Evolutionary conservation across 2,113 vertebrate genomes (phyloP).

Genomic region (Mystacornis crossleyi): DNA sequence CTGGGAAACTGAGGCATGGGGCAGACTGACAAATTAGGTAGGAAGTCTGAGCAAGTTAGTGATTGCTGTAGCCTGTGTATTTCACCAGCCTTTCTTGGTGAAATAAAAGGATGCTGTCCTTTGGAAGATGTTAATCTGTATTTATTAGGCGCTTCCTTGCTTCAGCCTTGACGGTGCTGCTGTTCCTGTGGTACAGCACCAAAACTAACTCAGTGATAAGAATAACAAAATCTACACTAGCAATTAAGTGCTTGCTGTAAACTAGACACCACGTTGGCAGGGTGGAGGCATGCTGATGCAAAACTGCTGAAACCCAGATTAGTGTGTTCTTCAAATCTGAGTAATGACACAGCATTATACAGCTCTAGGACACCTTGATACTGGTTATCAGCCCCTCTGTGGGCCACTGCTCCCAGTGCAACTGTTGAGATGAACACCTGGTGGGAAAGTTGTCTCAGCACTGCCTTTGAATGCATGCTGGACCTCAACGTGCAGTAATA

Average conservation of each 20-base stretch:
- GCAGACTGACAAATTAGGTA: not conserved
- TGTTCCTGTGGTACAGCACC: not conserved
- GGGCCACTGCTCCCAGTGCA: not conserved
- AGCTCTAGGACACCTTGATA: not conserved
- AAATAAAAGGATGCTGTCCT: not conserved
- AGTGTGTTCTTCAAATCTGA: not conserved
- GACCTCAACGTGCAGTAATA: not conserved
- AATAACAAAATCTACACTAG: not conserved
- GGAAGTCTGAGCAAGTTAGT: not conserved
- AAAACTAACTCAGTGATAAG: not conserved
- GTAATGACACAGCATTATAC: not conserved
- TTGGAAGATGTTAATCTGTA: not conserved
- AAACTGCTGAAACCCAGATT: not conserved
- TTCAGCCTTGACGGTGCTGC: not conserved
- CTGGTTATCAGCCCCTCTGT: not conserved
- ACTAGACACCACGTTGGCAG: not conserved
- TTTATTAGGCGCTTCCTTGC: not conserved
- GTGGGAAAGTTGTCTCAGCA: not conserved
- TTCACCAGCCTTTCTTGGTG: not conserved
- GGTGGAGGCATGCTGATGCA: not conserved
- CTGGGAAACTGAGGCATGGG: not conserved
- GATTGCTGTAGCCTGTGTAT: not conserved
- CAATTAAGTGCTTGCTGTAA: not conserved
- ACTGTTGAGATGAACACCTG: not conserved
- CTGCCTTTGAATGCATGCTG: not conserved